Conservation (phyloP, 2,888 invertebrate genomes). For the Muschampia staudingeri region DNA sequence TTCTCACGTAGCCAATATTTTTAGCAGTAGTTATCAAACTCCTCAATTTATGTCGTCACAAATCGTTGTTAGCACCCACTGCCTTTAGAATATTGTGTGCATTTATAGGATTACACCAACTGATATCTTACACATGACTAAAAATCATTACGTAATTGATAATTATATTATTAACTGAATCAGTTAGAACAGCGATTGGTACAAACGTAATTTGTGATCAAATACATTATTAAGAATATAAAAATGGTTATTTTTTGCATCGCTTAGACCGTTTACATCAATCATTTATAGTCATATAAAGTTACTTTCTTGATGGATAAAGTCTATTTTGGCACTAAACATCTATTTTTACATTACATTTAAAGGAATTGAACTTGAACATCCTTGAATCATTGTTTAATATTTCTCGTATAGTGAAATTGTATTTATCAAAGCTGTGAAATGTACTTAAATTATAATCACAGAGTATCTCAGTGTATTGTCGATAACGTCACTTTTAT, state of each 20-base stretch:
- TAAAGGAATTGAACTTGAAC: slow-evolving; percentile 79
- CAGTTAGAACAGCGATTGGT: slow-evolving; percentile 75
- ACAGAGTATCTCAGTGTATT: slow-evolving; percentile 88
- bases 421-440: slow-evolving; percentile 88
- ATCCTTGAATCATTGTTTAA: slow-evolving; percentile 70
- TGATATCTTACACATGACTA: slow-evolving; percentile 22
- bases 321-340: slow-evolving; percentile 80
- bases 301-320: slow-evolving; percentile 48
- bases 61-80: slow-evolving; percentile 72
- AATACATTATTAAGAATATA: slow-evolving; percentile 58
- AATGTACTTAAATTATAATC: slow-evolving; percentile 89
- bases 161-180: slow-evolving; percentile 46
- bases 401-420: slow-evolving; percentile 74
- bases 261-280: slow-evolving; percentile 52
- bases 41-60: slow-evolving; percentile 71
- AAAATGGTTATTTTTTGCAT: slow-evolving; percentile 66
- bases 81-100: slow-evolving; percentile 72
- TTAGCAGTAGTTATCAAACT: slow-evolving; percentile 37
- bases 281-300: slow-evolving; percentile 53
- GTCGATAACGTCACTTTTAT: slow-evolving; percentile 88
- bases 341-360: slow-evolving; percentile 77
- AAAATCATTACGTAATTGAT: slow-evolving; percentile 26
- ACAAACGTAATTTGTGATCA: slow-evolving; percentile 74
- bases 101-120: slow-evolving; percentile 69
- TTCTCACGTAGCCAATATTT: slow-evolving; percentile 26